A percentile compares a stretch with the other conserved stretches of the same genome.
These are phyloP conservation scores for Diplolepis rosae DNA, from an alignment of 2,888 invertebrate species.

Conservation along the genomic window DNA sequence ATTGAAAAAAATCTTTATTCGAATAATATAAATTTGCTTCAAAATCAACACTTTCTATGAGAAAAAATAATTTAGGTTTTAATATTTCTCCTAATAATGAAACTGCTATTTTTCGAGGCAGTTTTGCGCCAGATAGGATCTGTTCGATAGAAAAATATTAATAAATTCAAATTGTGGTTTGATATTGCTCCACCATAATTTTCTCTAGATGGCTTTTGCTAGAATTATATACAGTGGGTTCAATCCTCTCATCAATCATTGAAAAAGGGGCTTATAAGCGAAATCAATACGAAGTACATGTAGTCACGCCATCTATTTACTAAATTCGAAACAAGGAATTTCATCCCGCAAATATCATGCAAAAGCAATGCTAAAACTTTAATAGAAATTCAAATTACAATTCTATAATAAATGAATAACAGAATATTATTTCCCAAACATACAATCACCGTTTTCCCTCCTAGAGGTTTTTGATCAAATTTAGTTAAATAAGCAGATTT, in stretches of 20 bases:
- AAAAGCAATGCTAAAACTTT: too few species aligned
- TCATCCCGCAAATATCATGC: too few species aligned
- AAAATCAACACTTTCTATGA: neutral
- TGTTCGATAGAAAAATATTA: slow-evolving; percentile 8
- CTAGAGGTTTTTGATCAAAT: too few species aligned
- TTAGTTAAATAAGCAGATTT: too few species aligned
- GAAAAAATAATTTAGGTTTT: neutral
- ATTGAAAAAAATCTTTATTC: too few species aligned
- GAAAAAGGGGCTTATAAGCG: slow-evolving; percentile 44
- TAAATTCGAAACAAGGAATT: neutral
- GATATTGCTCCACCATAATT: slow-evolving; percentile 5
- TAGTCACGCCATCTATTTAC: slow-evolving; percentile 1
- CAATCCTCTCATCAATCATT: slow-evolving; percentile 48
- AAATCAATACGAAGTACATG: neutral
- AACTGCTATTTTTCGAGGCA: neutral
- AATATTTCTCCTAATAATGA: neutral
- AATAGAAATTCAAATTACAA: too few species aligned
- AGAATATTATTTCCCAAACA: too few species aligned
- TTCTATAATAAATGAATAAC: too few species aligned
- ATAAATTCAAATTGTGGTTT: slow-evolving; percentile 34
- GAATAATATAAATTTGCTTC: neutral
- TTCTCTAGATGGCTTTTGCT: slow-evolving; percentile 30
- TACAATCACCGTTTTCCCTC: too few species aligned
- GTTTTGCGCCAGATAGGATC: neutral
- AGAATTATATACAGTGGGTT: slow-evolving; percentile 49